Evolutionary conservation across 1,140 invertebrate species (phyloP), one percentile per base, ranked within the genome.

Genomic region (Amphibalanus amphitrite): DNA sequence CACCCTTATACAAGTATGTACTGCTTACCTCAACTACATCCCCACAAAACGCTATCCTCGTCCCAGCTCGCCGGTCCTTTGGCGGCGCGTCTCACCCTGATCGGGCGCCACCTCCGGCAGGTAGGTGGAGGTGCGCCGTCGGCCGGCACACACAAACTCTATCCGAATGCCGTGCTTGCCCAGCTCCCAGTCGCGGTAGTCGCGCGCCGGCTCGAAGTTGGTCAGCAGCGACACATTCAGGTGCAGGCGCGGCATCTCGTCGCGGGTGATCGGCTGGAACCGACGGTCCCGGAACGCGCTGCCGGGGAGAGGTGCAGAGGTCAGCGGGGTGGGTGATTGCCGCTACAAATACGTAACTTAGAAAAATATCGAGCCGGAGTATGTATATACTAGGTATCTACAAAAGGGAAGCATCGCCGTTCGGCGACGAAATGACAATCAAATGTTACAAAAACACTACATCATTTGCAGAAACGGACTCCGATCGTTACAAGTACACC

Each of bases 241-340:
- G 73, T 93, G 90, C 30, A 99, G 86, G 74, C 89, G 87, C 0
- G 91, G 86, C 78, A 98, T 86, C 82, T 99, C 97, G 67, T 98
- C 95, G 69, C 90, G 85, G 38, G 89, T 90, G 74, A 99, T 96
- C 28, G 97, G 97, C 77, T 90, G 89, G 81, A 99, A 99, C 28
- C 97, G 88, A 29, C 92, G 94, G 82, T 99, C 97, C 80, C 95
- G 95, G 77, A 98, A 89, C 76, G 97, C 97, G 86, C 96, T 98
- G 78, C 38, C 74, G 47, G 17, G 47, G 74, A 70, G 67, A 73
- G 59, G 73, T 29, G n/a, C 0, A 65, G 10, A 13, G 28, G 29
- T 30, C 26, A n/a, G 23, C 69, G 69, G 71, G 64, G 26, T 4
- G 3, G 40, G 40, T 23, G 28, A 67, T 29, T 74, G 65, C 28